phyloP scores from a whole-genome alignment of 2,888 invertebrate species.

The Drosophila nigritarsus region DNA sequence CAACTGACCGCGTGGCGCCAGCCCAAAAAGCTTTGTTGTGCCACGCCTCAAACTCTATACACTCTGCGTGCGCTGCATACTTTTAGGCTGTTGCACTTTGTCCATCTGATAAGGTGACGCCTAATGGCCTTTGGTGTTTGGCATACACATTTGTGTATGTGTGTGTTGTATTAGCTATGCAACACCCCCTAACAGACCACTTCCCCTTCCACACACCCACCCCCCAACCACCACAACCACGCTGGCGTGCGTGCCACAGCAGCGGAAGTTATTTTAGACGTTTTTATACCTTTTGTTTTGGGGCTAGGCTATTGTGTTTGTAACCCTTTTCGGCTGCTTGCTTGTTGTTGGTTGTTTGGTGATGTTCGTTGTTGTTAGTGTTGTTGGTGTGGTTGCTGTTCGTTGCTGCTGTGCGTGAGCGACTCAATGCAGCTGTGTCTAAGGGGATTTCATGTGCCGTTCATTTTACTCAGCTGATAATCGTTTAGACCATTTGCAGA shows the following conservation, averaged over 20 bases:
- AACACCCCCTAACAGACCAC: slow-evolving; percentile 17
- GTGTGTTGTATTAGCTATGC: slow-evolving; percentile 50
- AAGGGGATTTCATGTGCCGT: slow-evolving; percentile 67
- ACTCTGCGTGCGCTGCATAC: slow-evolving; percentile 57
- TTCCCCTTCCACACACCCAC: background rate
- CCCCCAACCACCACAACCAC: background rate
- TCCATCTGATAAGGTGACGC: slow-evolving; percentile 69
- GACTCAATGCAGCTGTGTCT: slow-evolving; percentile 28
- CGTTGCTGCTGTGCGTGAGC: slow-evolving; percentile 46
- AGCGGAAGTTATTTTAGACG: slow-evolving; percentile 78
- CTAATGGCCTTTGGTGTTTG: slow-evolving; percentile 65
- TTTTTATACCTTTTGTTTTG: slow-evolving; percentile 74
- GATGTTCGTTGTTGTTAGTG: slow-evolving; percentile 15
- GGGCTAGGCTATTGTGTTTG: slow-evolving; percentile 47
- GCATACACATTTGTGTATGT: slow-evolving; percentile 27
- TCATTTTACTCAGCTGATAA: slow-evolving; percentile 71
- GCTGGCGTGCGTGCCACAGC: slow-evolving; percentile 57
- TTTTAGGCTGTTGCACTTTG: slow-evolving; percentile 76
- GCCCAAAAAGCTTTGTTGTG: slow-evolving; percentile 37
- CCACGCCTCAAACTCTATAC: slow-evolving; percentile 3
- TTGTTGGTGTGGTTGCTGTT: slow-evolving; percentile 14
- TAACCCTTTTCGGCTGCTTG: slow-evolving; percentile 59
- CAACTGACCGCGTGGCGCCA: slow-evolving; percentile 26
- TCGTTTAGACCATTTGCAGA: slow-evolving; percentile 73
- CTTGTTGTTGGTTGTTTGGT: slow-evolving; percentile 20